A percentile compares a stretch with the other conserved stretches of the same genome.
phyloP scores from a whole-genome alignment of 2,113 vertebrate species.

The Condylura cristata region DNA sequence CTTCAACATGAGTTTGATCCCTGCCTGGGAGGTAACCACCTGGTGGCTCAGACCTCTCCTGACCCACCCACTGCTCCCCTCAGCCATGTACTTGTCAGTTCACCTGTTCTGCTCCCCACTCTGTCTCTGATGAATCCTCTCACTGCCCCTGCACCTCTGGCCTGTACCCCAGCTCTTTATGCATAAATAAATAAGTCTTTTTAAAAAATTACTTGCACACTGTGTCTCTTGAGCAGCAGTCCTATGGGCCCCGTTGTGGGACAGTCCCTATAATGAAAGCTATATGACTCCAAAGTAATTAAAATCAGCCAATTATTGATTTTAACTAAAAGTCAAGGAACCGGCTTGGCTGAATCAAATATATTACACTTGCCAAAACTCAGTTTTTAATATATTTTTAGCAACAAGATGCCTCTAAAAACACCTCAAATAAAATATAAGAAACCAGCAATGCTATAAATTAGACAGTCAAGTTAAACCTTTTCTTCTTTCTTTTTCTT shows the following conservation, averaged over 20 bases:
- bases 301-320: slow-evolving; percentile 11
- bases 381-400: slow-evolving; percentile 27
- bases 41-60: too few species aligned
- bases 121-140: too few species aligned
- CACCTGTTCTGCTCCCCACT: too few species aligned
- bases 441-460: slow-evolving; percentile 40
- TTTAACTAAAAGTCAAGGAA: slow-evolving; percentile 45
- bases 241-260: background rate
- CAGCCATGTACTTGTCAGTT: too few species aligned
- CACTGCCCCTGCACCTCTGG: too few species aligned
- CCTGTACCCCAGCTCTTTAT: too few species aligned
- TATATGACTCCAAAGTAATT: slow-evolving; percentile 27
- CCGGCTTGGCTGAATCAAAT: background rate
- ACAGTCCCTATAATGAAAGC: background rate
- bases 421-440: slow-evolving; percentile 39
- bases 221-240: background rate
- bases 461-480: background rate
- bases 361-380: background rate
- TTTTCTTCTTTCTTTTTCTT: background rate
- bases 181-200: too few species aligned
- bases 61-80: too few species aligned
- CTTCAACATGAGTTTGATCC: too few species aligned
- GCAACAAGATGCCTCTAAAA: background rate
- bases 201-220: background rate
- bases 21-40: too few species aligned